phyloP scores from a whole-genome alignment of 2,113 vertebrate genomes.

The Prunella fulvescens region DNA sequence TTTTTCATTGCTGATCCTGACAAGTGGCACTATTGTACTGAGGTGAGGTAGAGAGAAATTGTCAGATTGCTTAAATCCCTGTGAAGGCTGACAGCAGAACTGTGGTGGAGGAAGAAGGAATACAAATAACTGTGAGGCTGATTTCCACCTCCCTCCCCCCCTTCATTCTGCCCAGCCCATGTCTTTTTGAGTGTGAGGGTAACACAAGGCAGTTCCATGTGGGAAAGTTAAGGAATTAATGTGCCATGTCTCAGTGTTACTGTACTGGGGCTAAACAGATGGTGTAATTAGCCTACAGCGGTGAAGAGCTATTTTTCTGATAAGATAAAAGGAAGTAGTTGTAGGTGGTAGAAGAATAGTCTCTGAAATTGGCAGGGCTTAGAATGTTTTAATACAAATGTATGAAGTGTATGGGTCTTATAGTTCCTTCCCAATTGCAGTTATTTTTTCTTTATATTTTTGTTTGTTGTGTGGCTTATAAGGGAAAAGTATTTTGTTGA shows the following conservation, averaged over 20 bases:
- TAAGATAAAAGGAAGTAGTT: conserved; percentile 72
- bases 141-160: not conserved
- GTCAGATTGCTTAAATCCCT: conserved; percentile 53
- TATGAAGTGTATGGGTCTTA: not conserved
- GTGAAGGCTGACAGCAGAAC: conserved; percentile 31
- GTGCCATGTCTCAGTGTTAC: conserved; percentile 67
- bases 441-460: not conserved
- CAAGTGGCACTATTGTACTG: conserved; percentile 26
- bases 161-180: not conserved
- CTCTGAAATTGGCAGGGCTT: conserved; percentile 48
- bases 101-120: conserved; percentile 20
- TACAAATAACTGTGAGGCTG: conserved; percentile 43
- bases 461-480: not conserved
- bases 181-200: conserved; percentile 49
- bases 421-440: not conserved
- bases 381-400: conserved; percentile 13
- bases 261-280: conserved; percentile 74
- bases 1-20: conserved; percentile 61
- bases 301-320: conserved; percentile 65
- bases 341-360: conserved; percentile 61
- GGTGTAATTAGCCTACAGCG: conserved; percentile 75
- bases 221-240: conserved; percentile 75
- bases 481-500: not conserved
- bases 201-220: conserved; percentile 50
- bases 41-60: conserved; percentile 56